Base-by-base conservation (phyloP, 2,113 vertebrate genomes). In the Acrocephalus kingi region DNA sequence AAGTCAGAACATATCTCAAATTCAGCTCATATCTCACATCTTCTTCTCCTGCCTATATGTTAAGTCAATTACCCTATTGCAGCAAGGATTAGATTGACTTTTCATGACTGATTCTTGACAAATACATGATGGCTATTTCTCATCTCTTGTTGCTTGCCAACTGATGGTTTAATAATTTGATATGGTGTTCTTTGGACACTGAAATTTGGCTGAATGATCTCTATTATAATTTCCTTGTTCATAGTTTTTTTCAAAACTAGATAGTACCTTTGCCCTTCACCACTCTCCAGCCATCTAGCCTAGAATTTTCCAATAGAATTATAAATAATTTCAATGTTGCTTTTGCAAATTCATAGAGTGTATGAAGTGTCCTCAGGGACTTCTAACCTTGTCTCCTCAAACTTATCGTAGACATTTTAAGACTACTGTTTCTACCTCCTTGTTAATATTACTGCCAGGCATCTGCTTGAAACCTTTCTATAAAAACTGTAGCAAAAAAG, bases 401-500 rank as follows among this genome's bases (percentile, higher is more conserved):
- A 82, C 43, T 90, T 94, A 63, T 3, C 89, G 54, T 64, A 64
- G 31, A 49, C 43, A 33, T 59, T 21, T 41, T 51, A 90, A 69
- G 37, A 87, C n/a, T 73, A 54, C 79, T 80, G n/a, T 74, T 93
- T 90, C 39, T 62, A 21, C 39, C 68, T 84, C 61, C 35, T 78
- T 89, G 39, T 90, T 94, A 93, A 63, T 93, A 78, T 87, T 86
- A 67, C 71, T 96, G 55, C 76, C 69, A 90, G 68, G 83, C 90
- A 89, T 94, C 83, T 95, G 39, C 64, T 74, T 89, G 83, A 85
- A 93, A 89, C 52, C 61, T 76, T 72, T 87, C 64, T 59, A 75
- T 81, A 69, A 94, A 93, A 94, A 93, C 76, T 63, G 61, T 92
- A 96, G 45, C 64, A 94, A 97, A 95, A 96, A 94, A 94, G 83